These are phyloP conservation scores for Pararge aegeria DNA, from an alignment of 1,140 invertebrate species.

Conservation along the genomic window DNA sequence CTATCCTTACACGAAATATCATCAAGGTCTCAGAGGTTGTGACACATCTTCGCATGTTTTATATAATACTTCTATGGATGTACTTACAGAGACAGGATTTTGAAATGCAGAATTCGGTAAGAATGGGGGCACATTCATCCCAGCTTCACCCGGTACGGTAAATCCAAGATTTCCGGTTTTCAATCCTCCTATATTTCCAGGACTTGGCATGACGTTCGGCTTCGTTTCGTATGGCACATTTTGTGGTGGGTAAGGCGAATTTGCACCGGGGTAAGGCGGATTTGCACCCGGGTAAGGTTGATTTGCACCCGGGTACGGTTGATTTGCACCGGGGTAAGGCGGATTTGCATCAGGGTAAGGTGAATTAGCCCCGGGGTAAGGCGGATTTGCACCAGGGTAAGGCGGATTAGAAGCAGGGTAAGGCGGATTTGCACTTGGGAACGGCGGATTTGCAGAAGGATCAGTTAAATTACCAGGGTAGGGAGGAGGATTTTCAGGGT, in stretches of 20 bases:
- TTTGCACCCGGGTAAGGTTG: slow-evolving; percentile 22
- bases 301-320: slow-evolving; percentile 29
- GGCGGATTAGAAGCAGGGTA: slow-evolving; percentile 14
- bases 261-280: slow-evolving; percentile 19
- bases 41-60: too few relatives aligned
- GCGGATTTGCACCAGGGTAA: slow-evolving; percentile 15
- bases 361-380: slow-evolving; percentile 14
- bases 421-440: slow-evolving; percentile 13
- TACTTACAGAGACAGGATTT: slow-evolving; percentile 39
- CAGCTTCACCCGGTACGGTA: slow-evolving; percentile 21
- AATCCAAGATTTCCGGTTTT: slow-evolving; percentile 48
- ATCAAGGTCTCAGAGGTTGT: too few relatives aligned
- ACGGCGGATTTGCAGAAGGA: slow-evolving; percentile 6
- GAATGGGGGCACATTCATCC: neutral
- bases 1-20: too few relatives aligned
- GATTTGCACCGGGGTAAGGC: slow-evolving; percentile 28
- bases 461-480: slow-evolving; percentile 9
- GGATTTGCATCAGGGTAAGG: slow-evolving; percentile 30
- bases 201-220: neutral
- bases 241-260: slow-evolving; percentile 31
- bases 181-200: slow-evolving; percentile 13
- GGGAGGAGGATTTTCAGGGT: slow-evolving; percentile 13
- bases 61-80: too few relatives aligned
- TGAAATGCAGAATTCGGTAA: slow-evolving; percentile 17
- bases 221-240: slow-evolving; percentile 26